Percentiles rank a stretch among this genome's conserved stretches.
Conservation (phyloP, 2,888 invertebrate species). For the Harmothoe impar region DNA sequence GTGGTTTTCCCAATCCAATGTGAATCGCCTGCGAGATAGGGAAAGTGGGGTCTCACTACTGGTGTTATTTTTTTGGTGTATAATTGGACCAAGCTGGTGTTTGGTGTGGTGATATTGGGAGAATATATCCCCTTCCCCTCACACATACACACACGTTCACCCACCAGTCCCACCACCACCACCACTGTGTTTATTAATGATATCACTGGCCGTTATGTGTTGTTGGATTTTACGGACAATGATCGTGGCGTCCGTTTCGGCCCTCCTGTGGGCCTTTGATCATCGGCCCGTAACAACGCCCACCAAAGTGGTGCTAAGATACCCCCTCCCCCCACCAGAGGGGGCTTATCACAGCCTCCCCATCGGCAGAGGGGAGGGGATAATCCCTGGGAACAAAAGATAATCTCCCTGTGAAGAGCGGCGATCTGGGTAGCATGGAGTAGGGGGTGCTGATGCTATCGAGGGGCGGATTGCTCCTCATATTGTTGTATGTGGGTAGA, state of each 20-base stretch:
- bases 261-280: slow-evolving; percentile 23
- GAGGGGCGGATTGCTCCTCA: too few species aligned
- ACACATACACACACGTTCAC: too few species aligned
- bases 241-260: neutral
- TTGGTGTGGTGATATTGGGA: neutral
- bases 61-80: neutral
- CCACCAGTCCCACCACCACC: too few species aligned
- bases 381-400: slow-evolving; percentile 50
- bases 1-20: too few species aligned
- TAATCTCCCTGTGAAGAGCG: slow-evolving; percentile 35
- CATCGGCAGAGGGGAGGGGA: neutral
- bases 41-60: neutral
- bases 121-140: neutral
- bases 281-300: neutral
- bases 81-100: neutral
- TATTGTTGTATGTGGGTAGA: too few species aligned
- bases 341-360: slow-evolving; percentile 1
- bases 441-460: neutral
- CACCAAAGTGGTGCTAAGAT: slow-evolving; percentile 58
- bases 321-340: neutral
- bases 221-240: slow-evolving; percentile 57
- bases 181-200: slow-evolving; percentile 50
- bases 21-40: too few species aligned
- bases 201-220: slow-evolving; percentile 33
- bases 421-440: neutral